Percentiles rank a stretch among this genome's conserved stretches.
These are phyloP conservation scores for Trachops cirrhosus DNA, from an alignment of 2,797 vertebrate species.

Conservation along the genomic window DNA sequence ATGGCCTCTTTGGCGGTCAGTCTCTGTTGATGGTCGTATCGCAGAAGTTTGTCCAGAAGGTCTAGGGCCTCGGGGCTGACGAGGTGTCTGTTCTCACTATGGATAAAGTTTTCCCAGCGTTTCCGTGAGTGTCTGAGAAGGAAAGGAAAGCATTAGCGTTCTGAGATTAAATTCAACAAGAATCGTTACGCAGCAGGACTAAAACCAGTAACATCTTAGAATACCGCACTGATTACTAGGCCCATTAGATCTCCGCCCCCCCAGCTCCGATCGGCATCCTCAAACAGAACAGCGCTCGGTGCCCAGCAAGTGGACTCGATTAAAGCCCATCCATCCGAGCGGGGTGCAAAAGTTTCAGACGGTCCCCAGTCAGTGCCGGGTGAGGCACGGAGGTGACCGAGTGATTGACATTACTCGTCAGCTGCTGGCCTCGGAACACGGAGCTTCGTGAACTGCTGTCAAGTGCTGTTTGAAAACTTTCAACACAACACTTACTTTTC, in stretches of 20 bases:
- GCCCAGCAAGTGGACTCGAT: background rate
- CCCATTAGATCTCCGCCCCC: background rate
- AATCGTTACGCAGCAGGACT: background rate
- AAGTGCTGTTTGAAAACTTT: background rate
- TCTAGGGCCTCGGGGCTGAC: slow-evolving; percentile 96
- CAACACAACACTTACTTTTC: background rate
- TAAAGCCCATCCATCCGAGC: background rate
- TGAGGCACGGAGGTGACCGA: background rate
- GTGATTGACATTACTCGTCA: background rate
- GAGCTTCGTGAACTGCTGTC: background rate
- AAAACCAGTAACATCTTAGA: background rate
- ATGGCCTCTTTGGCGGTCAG: slow-evolving; percentile 97
- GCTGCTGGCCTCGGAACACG: background rate
- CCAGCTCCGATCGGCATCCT: background rate
- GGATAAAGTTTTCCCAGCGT: slow-evolving; percentile 98
- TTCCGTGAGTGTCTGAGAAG: slow-evolving; percentile 92
- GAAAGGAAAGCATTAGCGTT: background rate
- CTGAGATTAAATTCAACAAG: background rate
- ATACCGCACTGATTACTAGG: background rate
- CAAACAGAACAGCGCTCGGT: background rate
- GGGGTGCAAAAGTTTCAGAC: background rate
- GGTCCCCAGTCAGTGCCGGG: background rate
- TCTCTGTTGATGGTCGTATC: slow-evolving; percentile 98
- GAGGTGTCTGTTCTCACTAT: slow-evolving; percentile 97
- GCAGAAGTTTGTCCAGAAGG: slow-evolving; percentile 97